phyloP scores from a whole-genome alignment of 2,888 invertebrate genomes.

The Plemyria rubiginata region DNA sequence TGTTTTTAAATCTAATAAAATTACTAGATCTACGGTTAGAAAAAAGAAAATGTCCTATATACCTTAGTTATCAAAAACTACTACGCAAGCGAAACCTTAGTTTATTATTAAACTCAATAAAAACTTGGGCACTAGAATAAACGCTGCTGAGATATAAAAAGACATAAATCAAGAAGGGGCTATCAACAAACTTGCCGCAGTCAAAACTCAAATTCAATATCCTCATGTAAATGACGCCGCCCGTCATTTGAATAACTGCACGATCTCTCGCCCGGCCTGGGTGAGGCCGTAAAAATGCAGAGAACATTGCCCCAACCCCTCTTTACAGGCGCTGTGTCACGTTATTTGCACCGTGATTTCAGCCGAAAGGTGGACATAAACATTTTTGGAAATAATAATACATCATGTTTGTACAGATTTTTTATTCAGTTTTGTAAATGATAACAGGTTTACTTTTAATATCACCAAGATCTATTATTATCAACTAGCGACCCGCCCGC shows the following conservation, averaged over 20 bases:
- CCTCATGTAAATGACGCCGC: slow-evolving; percentile 33
- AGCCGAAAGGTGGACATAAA: slow-evolving; percentile 8
- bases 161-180: slow-evolving; percentile 34
- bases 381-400: neutral
- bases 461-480: too few relatives aligned
- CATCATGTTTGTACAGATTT: too few relatives aligned
- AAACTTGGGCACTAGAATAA: neutral
- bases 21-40: too few relatives aligned
- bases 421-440: too few relatives aligned
- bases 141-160: slow-evolving; percentile 8
- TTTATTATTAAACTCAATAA: slow-evolving; percentile 3
- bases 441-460: too few relatives aligned
- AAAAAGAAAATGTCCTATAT: too few relatives aligned
- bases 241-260: slow-evolving; percentile 56
- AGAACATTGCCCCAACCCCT: slow-evolving; percentile 25
- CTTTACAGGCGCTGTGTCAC: slow-evolving; percentile 23
- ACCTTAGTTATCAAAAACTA: too few relatives aligned
- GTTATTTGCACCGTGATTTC: slow-evolving; percentile 28
- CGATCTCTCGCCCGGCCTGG: slow-evolving; percentile 53
- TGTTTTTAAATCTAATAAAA: too few relatives aligned
- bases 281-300: slow-evolving; percentile 66
- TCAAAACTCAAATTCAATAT: slow-evolving; percentile 18
- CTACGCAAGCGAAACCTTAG: neutral
- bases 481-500: too few relatives aligned
- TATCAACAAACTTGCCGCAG: slow-evolving; percentile 30